These are phyloP conservation scores for Drosophila pruinosa DNA, from an alignment of 1,140 invertebrate species.

Conservation along the genomic window DNA sequence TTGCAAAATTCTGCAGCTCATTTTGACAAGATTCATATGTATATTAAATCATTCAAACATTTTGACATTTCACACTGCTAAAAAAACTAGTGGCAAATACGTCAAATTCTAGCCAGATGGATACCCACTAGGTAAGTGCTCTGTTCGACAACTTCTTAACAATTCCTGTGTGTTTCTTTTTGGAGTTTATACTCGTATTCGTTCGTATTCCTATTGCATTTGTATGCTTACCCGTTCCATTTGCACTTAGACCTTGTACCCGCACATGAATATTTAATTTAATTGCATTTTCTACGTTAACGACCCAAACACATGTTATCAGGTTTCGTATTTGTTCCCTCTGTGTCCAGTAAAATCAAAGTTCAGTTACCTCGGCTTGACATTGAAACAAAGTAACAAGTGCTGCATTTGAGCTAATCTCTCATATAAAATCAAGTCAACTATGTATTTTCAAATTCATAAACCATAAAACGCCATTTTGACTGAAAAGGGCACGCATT, in stretches of 20 bases:
- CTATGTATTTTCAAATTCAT: slow-evolving; percentile 3
- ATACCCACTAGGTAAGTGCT: slow-evolving; percentile 70
- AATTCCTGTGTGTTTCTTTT: slow-evolving; percentile 12
- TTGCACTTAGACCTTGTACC: slow-evolving; percentile 30
- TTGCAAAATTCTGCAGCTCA: not conserved
- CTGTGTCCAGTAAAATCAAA: not conserved
- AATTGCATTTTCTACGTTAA: slow-evolving; percentile 64
- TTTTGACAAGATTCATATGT: not conserved
- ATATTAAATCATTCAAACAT: slow-evolving; percentile 13
- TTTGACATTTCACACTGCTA: slow-evolving; percentile 10
- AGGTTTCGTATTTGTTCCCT: not conserved
- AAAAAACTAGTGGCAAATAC: slow-evolving; percentile 69
- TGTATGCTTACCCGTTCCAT: not conserved
- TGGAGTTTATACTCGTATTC: not conserved
- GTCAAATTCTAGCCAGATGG: slow-evolving; percentile 71
- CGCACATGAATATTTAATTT: slow-evolving; percentile 59
- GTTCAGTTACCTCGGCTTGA: slow-evolving; percentile 63
- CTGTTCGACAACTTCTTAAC: slow-evolving; percentile 9
- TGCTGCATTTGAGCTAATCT: slow-evolving; percentile 41
- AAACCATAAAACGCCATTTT: slow-evolving; percentile 10
- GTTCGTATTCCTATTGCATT: slow-evolving; percentile 1
- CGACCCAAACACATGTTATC: slow-evolving; percentile 51
- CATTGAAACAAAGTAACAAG: slow-evolving; percentile 58
- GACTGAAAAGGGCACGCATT: slow-evolving; percentile 42
- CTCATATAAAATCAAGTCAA: slow-evolving; percentile 33